Base-by-base conservation (phyloP, 2,888 invertebrate species). In the Tachina fera region DNA sequence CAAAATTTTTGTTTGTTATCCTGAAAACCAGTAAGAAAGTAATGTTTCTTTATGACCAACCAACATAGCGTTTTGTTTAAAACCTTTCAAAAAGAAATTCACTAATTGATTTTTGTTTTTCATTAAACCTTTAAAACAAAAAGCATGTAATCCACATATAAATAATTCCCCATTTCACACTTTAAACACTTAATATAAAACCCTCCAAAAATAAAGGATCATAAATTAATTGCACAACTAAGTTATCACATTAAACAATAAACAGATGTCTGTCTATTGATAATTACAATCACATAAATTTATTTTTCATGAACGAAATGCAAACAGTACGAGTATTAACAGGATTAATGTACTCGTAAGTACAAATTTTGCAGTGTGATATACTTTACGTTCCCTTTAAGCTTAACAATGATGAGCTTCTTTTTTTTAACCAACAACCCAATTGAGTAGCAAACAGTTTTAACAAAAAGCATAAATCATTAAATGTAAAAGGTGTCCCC, bases 221-320 rank as follows among this genome's bases (percentile, higher is more conserved):
- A 65, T 51, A 53, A 71, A 65, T 65, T 71, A 77, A 77, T 72
- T 77, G 31, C 51, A 65, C 51, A 68, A 75, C 71, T 51, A 47
- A 78, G 78, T 83, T 83, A 77, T 77, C 77, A 83, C 72, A 39
- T 77, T 53, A 83, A 61, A 83, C 45, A 77, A 51, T 83, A 72
- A 83, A 77, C 77, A 78, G 72, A 77, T 83, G 67, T 67, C 72
- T 78, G 72, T 60, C 72, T 83, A 77, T 77, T 72, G 49, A 60
- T 77, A 77, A 77, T 71, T 77, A 67, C 72, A 60, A 75, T 65
- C 60, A 51, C 67, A 83, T 68, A 72, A 78, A 83, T 78, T 67
- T 39, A 53, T 67, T 45, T 56, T 39, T 19, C 58, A 22, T n/a
- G 16, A 43, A n/a, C 43, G 43, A 72, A 56, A 53, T 49, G 49